Conservation (phyloP, 1,140 invertebrate species). For the Musca vetustissima region DNA sequence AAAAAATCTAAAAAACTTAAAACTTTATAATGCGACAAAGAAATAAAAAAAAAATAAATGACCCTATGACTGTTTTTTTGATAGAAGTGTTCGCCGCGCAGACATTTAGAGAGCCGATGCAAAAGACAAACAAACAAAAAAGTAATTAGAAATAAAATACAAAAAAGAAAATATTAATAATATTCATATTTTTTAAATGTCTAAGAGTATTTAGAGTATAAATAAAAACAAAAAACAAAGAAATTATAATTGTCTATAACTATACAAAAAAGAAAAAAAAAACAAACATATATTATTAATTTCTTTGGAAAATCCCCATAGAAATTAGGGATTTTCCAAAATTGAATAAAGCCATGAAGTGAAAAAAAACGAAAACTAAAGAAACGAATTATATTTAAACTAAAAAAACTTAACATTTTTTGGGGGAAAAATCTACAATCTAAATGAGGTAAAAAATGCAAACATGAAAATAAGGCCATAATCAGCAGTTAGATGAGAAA, state of each 20-base stretch:
- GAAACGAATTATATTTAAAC: conserved; percentile 20
- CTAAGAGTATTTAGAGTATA: conserved; percentile 12
- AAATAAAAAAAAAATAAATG: no score
- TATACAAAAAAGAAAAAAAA: neutral
- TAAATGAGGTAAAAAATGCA: no score
- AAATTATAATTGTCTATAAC: neutral
- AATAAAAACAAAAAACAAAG: neutral
- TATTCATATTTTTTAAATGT: conserved; percentile 17
- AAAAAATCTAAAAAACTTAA: neutral
- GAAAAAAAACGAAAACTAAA: conserved; percentile 13
- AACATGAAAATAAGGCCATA: no score
- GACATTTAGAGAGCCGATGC: no score
- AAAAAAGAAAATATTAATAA: neutral
- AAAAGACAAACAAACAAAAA: no score
- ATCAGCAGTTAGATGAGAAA: no score
- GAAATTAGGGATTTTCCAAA: neutral
- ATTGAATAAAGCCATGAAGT: neutral
- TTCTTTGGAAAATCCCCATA: neutral
- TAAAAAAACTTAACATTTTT: neutral
- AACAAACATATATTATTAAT: neutral
- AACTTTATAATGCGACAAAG: no score
- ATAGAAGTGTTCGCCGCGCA: no score
- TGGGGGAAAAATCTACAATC: no score
- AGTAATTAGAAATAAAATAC: neutral
- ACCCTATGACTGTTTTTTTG: no score